A percentile compares a stretch with the other conserved stretches of the same genome.
phyloP scores from a whole-genome alignment of 2,113 vertebrate genomes.

The Pseudopodoces humilis region DNA sequence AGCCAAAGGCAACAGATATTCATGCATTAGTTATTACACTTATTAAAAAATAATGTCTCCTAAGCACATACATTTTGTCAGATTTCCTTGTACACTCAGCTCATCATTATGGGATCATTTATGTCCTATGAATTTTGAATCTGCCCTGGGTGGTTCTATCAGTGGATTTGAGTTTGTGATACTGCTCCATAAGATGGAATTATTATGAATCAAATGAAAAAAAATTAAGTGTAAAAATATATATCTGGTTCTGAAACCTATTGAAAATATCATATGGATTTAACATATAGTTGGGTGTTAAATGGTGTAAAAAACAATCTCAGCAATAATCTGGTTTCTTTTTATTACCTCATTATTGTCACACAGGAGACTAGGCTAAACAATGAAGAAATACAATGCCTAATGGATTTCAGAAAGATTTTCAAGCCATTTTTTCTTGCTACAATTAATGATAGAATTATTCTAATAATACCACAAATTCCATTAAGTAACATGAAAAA shows the following conservation, averaged over 20 bases:
- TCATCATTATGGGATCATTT: not conserved
- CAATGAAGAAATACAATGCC: not conserved
- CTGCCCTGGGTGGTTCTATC: not conserved
- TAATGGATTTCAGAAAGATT: not conserved
- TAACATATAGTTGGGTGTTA: not conserved
- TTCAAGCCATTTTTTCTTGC: not conserved
- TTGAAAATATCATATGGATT: not conserved
- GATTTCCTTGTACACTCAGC: not conserved
- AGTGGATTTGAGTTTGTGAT: not conserved
- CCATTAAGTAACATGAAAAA: not conserved
- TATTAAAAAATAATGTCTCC: not conserved
- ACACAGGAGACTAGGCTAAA: not conserved
- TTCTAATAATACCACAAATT: not conserved
- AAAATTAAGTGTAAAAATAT: not conserved
- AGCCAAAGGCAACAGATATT: not conserved
- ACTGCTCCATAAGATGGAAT: not conserved
- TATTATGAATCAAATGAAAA: not conserved
- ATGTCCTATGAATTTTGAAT: not conserved
- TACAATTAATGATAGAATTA: not conserved
- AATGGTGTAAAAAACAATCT: not conserved
- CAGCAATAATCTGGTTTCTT: constrained; percentile 22
- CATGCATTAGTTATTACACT: not conserved
- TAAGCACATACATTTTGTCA: not conserved
- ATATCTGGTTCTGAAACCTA: not conserved
- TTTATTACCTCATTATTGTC: constrained; percentile 24